Percentiles rank a stretch among this genome's conserved stretches.
Evolutionary conservation across 2,113 vertebrate genomes (phyloP).

Genomic region (Gymnobelideus leadbeateri): DNA sequence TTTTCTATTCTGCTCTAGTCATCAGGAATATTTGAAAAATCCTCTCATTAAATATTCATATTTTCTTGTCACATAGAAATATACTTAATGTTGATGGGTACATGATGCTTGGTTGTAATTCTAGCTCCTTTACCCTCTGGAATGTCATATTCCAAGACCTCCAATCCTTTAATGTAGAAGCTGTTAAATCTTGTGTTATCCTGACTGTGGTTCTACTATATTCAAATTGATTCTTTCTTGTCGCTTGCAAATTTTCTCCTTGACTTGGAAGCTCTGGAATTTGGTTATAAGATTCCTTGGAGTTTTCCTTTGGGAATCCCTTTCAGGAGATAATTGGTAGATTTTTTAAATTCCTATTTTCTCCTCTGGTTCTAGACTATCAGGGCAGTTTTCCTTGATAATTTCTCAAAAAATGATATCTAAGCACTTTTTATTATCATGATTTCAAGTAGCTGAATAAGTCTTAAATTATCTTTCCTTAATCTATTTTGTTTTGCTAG

Average conservation of each 20-base stretch:
- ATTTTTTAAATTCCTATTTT: background rate
- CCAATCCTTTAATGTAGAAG: background rate
- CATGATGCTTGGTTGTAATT: background rate
- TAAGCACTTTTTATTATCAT: background rate
- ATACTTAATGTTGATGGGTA: too few species aligned
- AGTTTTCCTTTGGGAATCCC: background rate
- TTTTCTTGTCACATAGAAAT: too few species aligned
- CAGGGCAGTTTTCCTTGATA: background rate
- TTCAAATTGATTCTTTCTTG: background rate
- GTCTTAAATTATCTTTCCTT: background rate
- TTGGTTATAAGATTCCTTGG: background rate
- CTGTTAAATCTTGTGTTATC: background rate
- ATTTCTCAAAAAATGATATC: background rate
- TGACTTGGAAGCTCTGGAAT: background rate
- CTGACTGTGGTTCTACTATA: background rate
- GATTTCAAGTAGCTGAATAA: background rate
- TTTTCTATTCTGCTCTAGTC: too few species aligned
- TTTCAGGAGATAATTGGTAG: background rate
- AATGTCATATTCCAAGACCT: background rate
- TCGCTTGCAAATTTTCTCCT: background rate
- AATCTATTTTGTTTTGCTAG: background rate
- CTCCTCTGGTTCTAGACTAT: background rate
- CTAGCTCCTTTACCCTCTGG: background rate
- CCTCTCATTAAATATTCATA: too few species aligned
- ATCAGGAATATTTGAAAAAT: too few species aligned